Evolutionary conservation across 2,888 invertebrate species (phyloP), one percentile per base, ranked within the genome.

Genomic region (Ferdinandea cuprea): DNA sequence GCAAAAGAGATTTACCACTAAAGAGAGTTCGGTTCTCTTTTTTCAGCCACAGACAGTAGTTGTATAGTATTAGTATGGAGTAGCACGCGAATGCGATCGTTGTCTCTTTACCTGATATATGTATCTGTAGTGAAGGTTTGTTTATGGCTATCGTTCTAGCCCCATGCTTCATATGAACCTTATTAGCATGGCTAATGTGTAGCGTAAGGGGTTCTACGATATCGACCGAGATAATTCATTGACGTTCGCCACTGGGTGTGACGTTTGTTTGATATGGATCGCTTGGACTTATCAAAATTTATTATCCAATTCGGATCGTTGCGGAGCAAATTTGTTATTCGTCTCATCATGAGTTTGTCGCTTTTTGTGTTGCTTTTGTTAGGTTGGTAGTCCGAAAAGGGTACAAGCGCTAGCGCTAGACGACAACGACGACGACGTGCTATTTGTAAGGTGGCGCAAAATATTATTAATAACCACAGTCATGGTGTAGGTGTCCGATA

Each of bases 21-120:
- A n/a, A n/a, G n/a, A n/a, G 9, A 2, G 17, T 44, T 15, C 8
- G 44, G 13, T 44, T 71, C 78, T 83, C 72, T 72, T 81, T 77
- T 17, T 52, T 78, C 78, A 78, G 77, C 66, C 17, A 2, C 0
- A 11, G 9, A 0, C n/a, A n/a, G n/a, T n/a, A n/a, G n/a, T n/a
- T n/a, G n/a, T n/a, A n/a, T n/a, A n/a, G n/a, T n/a, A n/a, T n/a
- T n/a, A n/a, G n/a, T n/a, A n/a, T n/a, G n/a, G n/a, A 28, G 13
- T 17, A 25, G 59, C 17, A 48, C 9, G 13, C 28, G 52, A 4
- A 15, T 8, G 28, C 9, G 28, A 19, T 15, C 19, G 8, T 15
- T 32, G 25, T 66, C 17, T 59, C n/a, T 15, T 42, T 50, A 40
- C 0, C 28, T 19, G 1, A 9, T 35, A 3, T 30, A 0, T 42